These are phyloP conservation scores for Rhimphoctona megacephalus DNA, from an alignment of 2,888 invertebrate genomes.

Conservation along the genomic window DNA sequence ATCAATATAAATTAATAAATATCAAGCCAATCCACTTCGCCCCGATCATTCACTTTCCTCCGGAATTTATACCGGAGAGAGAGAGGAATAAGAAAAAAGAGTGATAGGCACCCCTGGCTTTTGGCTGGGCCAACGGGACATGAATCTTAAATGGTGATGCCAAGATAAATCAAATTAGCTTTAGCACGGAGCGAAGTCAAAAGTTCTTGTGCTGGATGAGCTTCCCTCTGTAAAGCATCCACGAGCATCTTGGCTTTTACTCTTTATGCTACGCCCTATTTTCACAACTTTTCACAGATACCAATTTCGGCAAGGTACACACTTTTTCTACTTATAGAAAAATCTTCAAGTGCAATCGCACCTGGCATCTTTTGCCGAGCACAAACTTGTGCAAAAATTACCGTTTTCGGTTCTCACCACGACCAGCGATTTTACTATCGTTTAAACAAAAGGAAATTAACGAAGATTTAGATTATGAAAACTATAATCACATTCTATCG, in stretches of 20 bases:
- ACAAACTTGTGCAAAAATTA: neutral
- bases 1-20: neutral
- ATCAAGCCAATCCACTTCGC: neutral
- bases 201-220: constrained; percentile 72
- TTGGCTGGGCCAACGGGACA: constrained; percentile 67
- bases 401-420: neutral
- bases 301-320: constrained; percentile 30
- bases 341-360: constrained; percentile 23
- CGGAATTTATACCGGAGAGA: neutral
- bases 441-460: neutral
- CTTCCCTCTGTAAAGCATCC: constrained; percentile 70
- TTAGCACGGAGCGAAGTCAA: constrained; percentile 69
- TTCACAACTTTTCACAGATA: constrained; percentile 17
- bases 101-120: constrained; percentile 16
- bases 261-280: constrained; percentile 16
- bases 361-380: neutral
- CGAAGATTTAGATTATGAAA: neutral
- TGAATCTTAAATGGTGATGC: constrained; percentile 78
- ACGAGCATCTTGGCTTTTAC: constrained; percentile 53
- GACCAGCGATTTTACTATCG: neutral
- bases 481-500: neutral
- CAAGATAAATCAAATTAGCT: constrained; percentile 82
- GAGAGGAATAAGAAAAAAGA: constrained; percentile 22
- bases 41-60: neutral
- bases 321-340: constrained; percentile 23